Conservation (phyloP, 2,113 vertebrate species). For the Sylvietta virens region DNA sequence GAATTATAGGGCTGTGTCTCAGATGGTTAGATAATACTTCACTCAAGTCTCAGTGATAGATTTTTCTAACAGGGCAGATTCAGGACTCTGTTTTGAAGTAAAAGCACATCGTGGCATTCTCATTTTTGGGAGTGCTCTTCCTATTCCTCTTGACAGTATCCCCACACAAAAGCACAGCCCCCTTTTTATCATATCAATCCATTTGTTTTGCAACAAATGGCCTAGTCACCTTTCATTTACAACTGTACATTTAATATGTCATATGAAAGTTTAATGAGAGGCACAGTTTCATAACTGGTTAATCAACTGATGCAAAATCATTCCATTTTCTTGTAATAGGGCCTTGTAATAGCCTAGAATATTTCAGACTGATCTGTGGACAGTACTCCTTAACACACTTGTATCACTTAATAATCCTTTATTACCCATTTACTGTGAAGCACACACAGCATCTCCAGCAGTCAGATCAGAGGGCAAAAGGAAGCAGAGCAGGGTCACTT, state of each 20-base stretch:
- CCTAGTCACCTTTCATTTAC: not conserved
- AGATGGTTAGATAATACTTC: constrained; percentile 56
- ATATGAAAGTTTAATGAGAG: not conserved
- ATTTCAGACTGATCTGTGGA: constrained; percentile 1
- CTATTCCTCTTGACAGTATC: not conserved
- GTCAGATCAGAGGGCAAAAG: not conserved
- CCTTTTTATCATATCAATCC: not conserved
- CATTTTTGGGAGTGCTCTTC: not conserved
- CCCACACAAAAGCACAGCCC: not conserved
- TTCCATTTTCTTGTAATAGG: not conserved
- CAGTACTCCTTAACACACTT: not conserved
- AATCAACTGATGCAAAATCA: constrained; percentile 13
- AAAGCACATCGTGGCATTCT: not conserved
- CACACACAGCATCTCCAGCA: not conserved
- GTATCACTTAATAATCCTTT: not conserved
- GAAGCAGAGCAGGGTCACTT: not conserved
- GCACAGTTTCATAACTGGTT: not conserved
- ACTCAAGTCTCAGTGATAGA: constrained; percentile 26
- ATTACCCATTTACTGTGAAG: not conserved
- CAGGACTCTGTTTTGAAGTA: constrained; percentile 17
- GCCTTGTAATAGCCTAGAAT: not conserved
- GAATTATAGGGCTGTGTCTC: constrained; percentile 51
- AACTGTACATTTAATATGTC: not conserved
- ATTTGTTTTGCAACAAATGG: not conserved
- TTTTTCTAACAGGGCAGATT: constrained; percentile 45